Percentiles rank a stretch among this genome's conserved stretches.
These are phyloP conservation scores for Oenanthe oenanthe DNA, from an alignment of 2,113 vertebrate genomes.

Conservation along the genomic window DNA sequence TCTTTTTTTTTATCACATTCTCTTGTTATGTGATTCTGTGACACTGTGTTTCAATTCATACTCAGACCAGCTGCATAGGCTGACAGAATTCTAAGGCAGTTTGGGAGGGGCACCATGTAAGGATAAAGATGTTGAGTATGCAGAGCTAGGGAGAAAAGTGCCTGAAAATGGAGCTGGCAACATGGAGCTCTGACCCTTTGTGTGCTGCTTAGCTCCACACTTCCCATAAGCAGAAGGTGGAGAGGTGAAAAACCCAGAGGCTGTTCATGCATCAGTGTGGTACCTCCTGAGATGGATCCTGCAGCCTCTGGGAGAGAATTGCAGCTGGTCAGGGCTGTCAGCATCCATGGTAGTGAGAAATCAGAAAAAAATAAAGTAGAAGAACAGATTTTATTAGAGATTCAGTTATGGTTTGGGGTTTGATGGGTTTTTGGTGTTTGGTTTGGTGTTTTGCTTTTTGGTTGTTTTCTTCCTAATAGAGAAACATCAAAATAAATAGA, in stretches of 20 bases:
- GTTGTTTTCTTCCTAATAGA: background rate
- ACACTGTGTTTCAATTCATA: background rate
- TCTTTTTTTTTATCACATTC: background rate
- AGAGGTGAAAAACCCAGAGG: background rate
- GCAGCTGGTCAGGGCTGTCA: background rate
- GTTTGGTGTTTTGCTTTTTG: background rate
- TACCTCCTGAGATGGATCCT: background rate
- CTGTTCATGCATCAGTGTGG: background rate
- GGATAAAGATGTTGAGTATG: background rate
- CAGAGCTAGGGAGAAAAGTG: background rate
- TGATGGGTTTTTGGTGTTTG: background rate
- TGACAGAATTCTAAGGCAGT: background rate
- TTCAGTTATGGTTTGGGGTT: background rate
- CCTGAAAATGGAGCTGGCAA: background rate
- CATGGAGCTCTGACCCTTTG: background rate
- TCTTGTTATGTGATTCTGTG: background rate
- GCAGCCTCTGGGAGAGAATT: background rate
- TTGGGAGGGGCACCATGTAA: fast-evolving
- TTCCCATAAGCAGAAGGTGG: background rate
- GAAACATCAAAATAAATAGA: background rate
- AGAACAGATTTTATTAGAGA: background rate
- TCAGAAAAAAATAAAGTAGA: background rate
- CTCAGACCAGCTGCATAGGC: background rate
- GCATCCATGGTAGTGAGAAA: background rate
- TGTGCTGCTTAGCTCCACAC: background rate